Percentiles rank a stretch among this genome's conserved stretches.
These are phyloP conservation scores for Priocnemis perturbator DNA, from an alignment of 2,888 invertebrate species.

Conservation along the genomic window DNA sequence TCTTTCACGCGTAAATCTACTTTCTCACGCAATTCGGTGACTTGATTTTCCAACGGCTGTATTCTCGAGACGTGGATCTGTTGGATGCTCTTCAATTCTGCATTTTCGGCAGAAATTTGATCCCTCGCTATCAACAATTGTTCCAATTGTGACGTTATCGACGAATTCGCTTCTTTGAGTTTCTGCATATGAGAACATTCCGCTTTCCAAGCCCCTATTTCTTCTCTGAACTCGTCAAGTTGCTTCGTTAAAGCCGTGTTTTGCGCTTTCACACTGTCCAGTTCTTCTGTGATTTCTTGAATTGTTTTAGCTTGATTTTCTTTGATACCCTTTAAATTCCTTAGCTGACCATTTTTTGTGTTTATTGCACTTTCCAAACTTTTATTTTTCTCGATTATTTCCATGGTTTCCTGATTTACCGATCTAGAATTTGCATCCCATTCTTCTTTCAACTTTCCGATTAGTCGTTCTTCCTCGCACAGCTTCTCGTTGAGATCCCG, in stretches of 20 bases:
- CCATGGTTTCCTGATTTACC: constrained; percentile 73
- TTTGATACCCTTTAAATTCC: constrained; percentile 75
- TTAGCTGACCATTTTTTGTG: constrained; percentile 62
- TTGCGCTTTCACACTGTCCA: constrained; percentile 76
- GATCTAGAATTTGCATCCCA: neutral
- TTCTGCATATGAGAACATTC: constrained; percentile 44
- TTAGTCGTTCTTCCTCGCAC: constrained; percentile 59
- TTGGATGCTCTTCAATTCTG: constrained; percentile 52
- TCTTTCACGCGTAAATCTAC: constrained; percentile 2
- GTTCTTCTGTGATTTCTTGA: constrained; percentile 77
- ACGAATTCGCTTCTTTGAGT: constrained; percentile 37
- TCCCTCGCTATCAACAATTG: constrained; percentile 39
- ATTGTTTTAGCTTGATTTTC: constrained; percentile 76
- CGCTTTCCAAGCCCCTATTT: constrained; percentile 37
- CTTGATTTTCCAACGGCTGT: too few species aligned
- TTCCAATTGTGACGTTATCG: constrained; percentile 35
- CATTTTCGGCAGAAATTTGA: constrained; percentile 54
- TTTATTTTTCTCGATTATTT: constrained; percentile 49
- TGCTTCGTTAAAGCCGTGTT: constrained; percentile 48
- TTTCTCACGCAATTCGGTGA: too few species aligned
- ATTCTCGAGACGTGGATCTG: too few species aligned
- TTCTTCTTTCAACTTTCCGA: constrained; percentile 22
- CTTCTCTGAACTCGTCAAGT: constrained; percentile 31
- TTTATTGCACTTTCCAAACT: constrained; percentile 62
- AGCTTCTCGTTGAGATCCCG: constrained; percentile 45